A percentile compares a stretch with the other conserved stretches of the same genome.
Conservation (phyloP, 2,113 vertebrate genomes). For the Lynx canadensis region DNA sequence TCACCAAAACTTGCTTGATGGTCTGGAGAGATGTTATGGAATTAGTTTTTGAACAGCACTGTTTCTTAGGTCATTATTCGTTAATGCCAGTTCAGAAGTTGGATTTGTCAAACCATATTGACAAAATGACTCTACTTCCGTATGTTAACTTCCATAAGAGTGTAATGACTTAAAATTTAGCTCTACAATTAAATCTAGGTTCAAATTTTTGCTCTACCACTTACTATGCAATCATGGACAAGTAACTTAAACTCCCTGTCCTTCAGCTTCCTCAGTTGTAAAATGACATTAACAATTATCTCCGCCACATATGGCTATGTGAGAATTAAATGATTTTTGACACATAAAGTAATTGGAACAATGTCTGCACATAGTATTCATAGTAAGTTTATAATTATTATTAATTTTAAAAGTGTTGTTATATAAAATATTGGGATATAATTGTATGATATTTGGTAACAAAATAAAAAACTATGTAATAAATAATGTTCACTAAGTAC, state of each 20-base stretch:
- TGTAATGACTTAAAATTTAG: not conserved
- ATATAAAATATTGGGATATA: not conserved
- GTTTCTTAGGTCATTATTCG: not conserved
- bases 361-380: not conserved
- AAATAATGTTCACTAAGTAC: not conserved
- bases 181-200: not conserved
- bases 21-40: not conserved
- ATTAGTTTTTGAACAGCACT: not conserved
- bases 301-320: not conserved
- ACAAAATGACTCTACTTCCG: not conserved
- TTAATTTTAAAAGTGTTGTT: not conserved
- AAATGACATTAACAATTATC: not conserved
- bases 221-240: not conserved
- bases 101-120: not conserved
- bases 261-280: not conserved
- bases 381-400: not conserved
- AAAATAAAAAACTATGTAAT: not conserved
- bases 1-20: not conserved
- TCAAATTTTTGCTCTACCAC: not conserved
- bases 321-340: slow-evolving; percentile 28
- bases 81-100: not conserved
- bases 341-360: not conserved
- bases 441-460: not conserved
- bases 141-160: not conserved
- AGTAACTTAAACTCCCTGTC: not conserved